Evolutionary conservation across 2,113 vertebrate genomes (phyloP).

Genomic region (Datnioides undecimradiatus): DNA sequence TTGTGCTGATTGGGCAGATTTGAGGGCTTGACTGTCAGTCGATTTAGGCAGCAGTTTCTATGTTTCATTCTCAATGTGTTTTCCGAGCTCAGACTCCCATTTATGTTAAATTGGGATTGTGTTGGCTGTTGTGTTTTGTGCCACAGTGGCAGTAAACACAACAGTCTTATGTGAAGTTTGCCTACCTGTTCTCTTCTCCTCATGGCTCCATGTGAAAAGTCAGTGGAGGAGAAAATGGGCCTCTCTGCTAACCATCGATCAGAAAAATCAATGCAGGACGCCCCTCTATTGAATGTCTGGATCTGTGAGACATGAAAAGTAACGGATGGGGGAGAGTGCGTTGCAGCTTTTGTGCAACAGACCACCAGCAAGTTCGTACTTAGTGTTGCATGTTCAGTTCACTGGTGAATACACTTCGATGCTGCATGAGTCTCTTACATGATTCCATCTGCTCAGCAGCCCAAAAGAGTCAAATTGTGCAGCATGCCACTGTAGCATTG

Average conservation of each 20-base stretch:
- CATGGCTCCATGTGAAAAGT: constrained; percentile 19
- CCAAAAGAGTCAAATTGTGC: background rate
- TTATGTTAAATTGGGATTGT: background rate
- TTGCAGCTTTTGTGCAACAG: constrained; percentile 13
- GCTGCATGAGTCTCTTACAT: background rate
- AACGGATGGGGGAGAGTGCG: background rate
- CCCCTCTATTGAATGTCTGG: background rate
- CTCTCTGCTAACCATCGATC: constrained; percentile 37
- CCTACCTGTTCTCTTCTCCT: background rate
- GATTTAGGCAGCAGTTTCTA: background rate
- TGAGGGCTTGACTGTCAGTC: too few species aligned
- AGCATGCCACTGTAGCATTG: background rate
- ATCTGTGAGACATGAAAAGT: constrained; percentile 10
- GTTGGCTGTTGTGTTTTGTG: background rate
- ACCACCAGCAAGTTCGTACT: constrained; percentile 17
- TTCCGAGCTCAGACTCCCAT: background rate
- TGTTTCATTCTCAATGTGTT: background rate
- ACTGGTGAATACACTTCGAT: background rate
- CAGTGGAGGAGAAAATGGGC: constrained; percentile 38
- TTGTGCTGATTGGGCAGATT: background rate
- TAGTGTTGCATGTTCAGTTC: constrained; percentile 1
- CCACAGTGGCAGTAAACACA: background rate
- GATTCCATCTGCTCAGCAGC: constrained; percentile 3
- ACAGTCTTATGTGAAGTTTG: background rate
- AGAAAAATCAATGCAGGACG: constrained; percentile 25